phyloP scores from a whole-genome alignment of 1,140 invertebrate species.

The Chironomus striatipennis region DNA sequence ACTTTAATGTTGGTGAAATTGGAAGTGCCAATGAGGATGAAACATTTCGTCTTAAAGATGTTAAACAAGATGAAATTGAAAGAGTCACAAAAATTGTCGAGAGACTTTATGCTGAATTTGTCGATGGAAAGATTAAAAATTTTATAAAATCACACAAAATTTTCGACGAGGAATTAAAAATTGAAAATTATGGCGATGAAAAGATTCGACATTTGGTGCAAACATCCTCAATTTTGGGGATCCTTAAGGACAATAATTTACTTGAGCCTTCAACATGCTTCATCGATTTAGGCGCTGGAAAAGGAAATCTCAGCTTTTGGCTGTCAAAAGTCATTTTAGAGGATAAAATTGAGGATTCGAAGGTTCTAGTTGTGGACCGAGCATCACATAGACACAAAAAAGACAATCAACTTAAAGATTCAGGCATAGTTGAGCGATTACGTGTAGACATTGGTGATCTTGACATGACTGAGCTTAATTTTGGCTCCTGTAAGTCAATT shows the following conservation, averaged over 20 bases:
- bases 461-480: slow-evolving; percentile 47
- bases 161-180: slow-evolving; percentile 49
- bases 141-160: slow-evolving; percentile 43
- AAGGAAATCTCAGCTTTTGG: slow-evolving; percentile 68
- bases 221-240: slow-evolving; percentile 55
- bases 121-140: slow-evolving; percentile 40
- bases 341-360: slow-evolving; percentile 40
- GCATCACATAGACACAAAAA: slow-evolving; percentile 70
- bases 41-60: slow-evolving; percentile 30
- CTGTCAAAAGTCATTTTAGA: slow-evolving; percentile 48
- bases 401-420: slow-evolving; percentile 57
- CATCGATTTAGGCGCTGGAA: slow-evolving; percentile 82
- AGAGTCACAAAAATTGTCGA: slow-evolving; percentile 43
- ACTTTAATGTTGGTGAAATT: slow-evolving; percentile 47
- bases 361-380: slow-evolving; percentile 65
- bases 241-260: slow-evolving; percentile 49
- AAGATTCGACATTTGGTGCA: slow-evolving; percentile 62
- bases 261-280: slow-evolving; percentile 53
- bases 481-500: slow-evolving; percentile 33
- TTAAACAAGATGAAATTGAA: slow-evolving; percentile 35
- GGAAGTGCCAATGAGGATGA: slow-evolving; percentile 28
- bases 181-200: slow-evolving; percentile 51
- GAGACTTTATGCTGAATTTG: slow-evolving; percentile 38
- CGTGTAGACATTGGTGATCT: slow-evolving; percentile 67
- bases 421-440: slow-evolving; percentile 47